These are phyloP conservation scores for Datnioides undecimradiatus DNA, from an alignment of 2,113 vertebrate species.

Conservation along the genomic window DNA sequence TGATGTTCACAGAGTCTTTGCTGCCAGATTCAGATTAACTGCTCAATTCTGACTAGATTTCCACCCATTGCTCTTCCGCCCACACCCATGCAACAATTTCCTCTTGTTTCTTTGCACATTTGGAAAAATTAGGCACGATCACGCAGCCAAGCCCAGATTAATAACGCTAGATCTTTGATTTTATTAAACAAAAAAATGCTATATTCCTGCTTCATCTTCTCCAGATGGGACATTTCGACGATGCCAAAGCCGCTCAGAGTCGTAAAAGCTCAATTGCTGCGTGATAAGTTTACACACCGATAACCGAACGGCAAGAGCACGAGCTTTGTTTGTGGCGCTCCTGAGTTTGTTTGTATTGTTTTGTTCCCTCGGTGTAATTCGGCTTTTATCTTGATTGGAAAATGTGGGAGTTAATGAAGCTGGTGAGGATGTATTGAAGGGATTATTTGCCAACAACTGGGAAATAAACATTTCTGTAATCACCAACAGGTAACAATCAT, in stretches of 20 bases:
- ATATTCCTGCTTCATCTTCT: background rate
- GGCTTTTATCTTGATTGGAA: slow-evolving; percentile 60
- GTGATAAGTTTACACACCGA: slow-evolving; percentile 33
- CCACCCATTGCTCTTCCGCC: background rate
- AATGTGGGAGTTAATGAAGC: slow-evolving; percentile 59
- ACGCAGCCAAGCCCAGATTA: background rate
- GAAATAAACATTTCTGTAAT: slow-evolving; percentile 43
- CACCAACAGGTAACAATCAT: slow-evolving; percentile 47
- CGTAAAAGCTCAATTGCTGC: slow-evolving; percentile 27
- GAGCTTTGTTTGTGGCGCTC: slow-evolving; percentile 33
- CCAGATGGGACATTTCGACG: background rate
- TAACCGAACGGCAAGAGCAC: background rate
- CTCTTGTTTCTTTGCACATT: background rate
- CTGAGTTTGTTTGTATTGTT: slow-evolving; percentile 55
- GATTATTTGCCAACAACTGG: slow-evolving; percentile 44
- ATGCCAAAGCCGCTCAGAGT: background rate
- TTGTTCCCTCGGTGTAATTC: slow-evolving; percentile 51
- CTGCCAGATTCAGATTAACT: slow-evolving; percentile 21
- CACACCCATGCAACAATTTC: background rate
- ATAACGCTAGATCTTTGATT: background rate
- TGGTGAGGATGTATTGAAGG: slow-evolving; percentile 22
- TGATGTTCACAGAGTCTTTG: slow-evolving; percentile 10
- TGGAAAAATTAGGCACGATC: background rate
- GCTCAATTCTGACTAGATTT: background rate
- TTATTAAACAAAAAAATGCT: background rate